Percentiles rank a stretch among this genome's conserved stretches.
These are phyloP conservation scores for Mechanitis messenoides DNA, from an alignment of 2,888 invertebrate genomes.

Conservation along the genomic window DNA sequence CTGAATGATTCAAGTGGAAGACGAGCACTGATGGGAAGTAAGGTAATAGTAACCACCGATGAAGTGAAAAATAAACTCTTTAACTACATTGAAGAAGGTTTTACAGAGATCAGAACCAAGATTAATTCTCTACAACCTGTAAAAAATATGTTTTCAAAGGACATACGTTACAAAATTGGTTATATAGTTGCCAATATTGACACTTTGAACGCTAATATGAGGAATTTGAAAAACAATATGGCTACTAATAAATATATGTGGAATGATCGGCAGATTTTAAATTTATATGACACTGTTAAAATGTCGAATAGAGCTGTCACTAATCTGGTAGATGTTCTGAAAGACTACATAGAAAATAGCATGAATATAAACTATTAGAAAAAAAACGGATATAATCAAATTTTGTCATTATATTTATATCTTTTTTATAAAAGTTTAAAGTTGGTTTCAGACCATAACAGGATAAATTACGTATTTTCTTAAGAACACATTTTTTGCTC, in stretches of 20 bases:
- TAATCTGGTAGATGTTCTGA: conserved; percentile 35
- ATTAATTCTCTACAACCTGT: conserved; percentile 32
- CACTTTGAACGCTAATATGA: conserved; percentile 39
- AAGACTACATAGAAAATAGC: conserved; percentile 22
- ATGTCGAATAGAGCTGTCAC: conserved; percentile 32
- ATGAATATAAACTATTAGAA: background rate
- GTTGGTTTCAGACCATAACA: no score
- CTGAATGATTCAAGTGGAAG: conserved; percentile 16
- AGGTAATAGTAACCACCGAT: conserved; percentile 17
- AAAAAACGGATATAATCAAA: background rate
- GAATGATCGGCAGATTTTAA: conserved; percentile 38
- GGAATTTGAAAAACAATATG: conserved; percentile 36
- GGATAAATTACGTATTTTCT: no score
- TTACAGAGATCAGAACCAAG: conserved; percentile 38
- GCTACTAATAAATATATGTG: conserved; percentile 31
- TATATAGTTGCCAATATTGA: conserved; percentile 48
- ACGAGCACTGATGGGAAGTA: conserved; percentile 8
- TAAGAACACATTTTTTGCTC: no score
- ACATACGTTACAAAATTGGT: conserved; percentile 41
- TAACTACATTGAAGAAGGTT: conserved; percentile 36
- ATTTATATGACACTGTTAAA: conserved; percentile 43
- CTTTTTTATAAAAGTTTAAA: no score
- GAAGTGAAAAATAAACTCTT: conserved; percentile 40
- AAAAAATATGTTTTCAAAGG: conserved; percentile 32
- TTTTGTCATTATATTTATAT: no score